Conservation (phyloP, 2,888 invertebrate species). For the Lasioglossum malachurum region DNA sequence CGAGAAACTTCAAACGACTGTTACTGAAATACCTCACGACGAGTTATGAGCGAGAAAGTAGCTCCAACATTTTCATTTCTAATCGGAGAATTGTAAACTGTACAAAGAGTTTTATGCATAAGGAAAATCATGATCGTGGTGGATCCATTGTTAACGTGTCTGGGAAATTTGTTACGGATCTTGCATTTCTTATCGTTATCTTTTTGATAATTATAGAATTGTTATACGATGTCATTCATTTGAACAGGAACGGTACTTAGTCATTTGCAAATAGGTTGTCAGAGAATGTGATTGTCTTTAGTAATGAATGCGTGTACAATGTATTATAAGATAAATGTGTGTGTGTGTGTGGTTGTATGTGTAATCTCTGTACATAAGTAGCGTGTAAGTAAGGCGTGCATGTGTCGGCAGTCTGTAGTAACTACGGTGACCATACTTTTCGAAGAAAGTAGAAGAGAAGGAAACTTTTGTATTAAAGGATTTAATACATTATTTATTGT, state of each 20-base stretch:
- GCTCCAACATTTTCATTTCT: conserved; percentile 28
- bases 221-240: not conserved
- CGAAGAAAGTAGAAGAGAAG: no score
- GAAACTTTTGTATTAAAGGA: no score
- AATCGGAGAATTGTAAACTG: conserved; percentile 14
- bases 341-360: not conserved
- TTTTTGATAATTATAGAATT: conserved; percentile 8
- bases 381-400: conserved; percentile 25
- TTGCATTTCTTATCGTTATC: conserved; percentile 24
- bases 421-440: not conserved
- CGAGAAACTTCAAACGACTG: conserved; percentile 59
- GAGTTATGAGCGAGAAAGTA: conserved; percentile 65
- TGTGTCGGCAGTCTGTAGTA: conserved; percentile 31
- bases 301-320: conserved; percentile 19
- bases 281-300: conserved; percentile 29
- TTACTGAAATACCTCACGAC: conserved; percentile 67
- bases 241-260: conserved; percentile 10
- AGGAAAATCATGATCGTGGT: not conserved
- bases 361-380: conserved; percentile 31
- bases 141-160: conserved; percentile 26
- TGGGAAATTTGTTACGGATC: conserved; percentile 17
- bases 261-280: conserved; percentile 50
- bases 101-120: conserved; percentile 30
- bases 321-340: conserved; percentile 33
- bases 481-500: no score